A percentile compares a stretch with the other conserved stretches of the same genome.
Evolutionary conservation across 2,113 vertebrate species (phyloP).

Genomic region (Sapajus apella): DNA sequence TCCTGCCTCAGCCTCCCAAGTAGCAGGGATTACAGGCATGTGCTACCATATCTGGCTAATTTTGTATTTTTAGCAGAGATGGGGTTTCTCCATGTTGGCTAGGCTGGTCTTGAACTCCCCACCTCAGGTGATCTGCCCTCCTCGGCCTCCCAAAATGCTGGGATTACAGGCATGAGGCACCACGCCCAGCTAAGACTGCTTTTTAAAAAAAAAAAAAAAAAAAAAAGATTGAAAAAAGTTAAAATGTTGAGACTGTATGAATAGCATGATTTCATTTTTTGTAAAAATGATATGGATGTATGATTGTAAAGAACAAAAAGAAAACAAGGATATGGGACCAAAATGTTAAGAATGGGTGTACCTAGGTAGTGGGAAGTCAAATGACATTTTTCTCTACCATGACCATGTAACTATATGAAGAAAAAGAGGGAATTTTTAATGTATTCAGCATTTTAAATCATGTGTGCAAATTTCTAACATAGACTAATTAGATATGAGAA

Average conservation of each 20-base stretch:
- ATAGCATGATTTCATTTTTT: constrained; percentile 28
- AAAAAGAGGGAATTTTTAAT: neutral
- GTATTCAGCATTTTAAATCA: constrained; percentile 6
- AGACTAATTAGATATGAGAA: constrained; percentile 22
- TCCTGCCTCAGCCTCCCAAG: no score
- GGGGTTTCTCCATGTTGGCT: no score
- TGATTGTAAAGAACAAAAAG: neutral
- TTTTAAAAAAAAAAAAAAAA: neutral
- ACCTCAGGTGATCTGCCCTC: no score
- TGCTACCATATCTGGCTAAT: no score
- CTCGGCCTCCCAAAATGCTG: no score
- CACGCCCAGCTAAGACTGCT: no score
- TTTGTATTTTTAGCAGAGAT: no score
- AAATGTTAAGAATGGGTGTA: constrained; percentile 1
- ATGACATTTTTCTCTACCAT: neutral
- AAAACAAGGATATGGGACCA: neutral
- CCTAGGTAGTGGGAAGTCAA: neutral
- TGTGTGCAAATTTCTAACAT: neutral
- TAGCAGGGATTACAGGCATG: no score
- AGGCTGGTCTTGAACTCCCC: no score
- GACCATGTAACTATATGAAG: neutral
- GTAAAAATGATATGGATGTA: neutral
- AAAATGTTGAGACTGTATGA: neutral
- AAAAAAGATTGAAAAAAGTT: neutral
- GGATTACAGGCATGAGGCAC: no score